phyloP scores from a whole-genome alignment of 2,113 vertebrate genomes.

The Serilophus lunatus region DNA sequence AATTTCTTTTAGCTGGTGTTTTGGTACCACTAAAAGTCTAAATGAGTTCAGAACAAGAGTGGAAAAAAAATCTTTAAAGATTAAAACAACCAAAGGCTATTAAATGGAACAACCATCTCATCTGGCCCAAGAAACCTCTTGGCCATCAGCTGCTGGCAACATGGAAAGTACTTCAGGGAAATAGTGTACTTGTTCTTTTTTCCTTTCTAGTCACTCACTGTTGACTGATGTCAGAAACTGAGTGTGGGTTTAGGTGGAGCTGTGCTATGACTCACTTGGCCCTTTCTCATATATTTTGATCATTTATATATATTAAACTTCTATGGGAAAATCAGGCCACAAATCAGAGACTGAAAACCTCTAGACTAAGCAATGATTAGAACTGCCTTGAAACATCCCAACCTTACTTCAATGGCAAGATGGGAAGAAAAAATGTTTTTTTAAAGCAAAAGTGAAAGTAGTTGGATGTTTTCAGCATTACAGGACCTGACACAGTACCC shows the following conservation, averaged over 20 bases:
- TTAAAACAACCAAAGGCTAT: neutral
- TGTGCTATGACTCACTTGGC: neutral
- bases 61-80: neutral
- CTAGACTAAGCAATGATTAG: neutral
- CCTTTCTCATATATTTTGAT: neutral
- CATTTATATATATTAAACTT: neutral
- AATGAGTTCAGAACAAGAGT: neutral
- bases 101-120: neutral
- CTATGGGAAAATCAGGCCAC: neutral
- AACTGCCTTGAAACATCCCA: neutral
- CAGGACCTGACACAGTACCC: neutral
- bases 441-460: neutral
- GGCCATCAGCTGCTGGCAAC: neutral
- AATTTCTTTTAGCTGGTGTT: neutral
- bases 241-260: neutral
- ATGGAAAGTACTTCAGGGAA: neutral
- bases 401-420: neutral
- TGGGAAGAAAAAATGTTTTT: neutral
- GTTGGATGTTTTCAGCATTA: neutral
- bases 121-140: neutral
- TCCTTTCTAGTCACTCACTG: neutral
- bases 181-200: neutral
- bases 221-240: neutral
- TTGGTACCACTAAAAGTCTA: neutral
- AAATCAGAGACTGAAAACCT: neutral